Conservation (phyloP, 2,888 invertebrate species). For the Apamea anceps region DNA sequence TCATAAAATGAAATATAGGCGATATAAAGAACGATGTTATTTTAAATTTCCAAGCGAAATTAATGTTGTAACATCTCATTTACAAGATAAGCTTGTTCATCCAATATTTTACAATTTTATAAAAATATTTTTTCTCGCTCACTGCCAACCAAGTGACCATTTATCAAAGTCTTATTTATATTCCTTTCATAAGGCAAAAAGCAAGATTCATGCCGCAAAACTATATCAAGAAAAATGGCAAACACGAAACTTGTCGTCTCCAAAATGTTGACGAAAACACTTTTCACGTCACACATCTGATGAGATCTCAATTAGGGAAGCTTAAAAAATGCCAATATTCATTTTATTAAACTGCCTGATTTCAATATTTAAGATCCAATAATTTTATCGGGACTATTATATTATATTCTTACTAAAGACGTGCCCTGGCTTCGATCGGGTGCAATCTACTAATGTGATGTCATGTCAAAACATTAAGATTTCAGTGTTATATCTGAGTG, state of each 20-base stretch:
- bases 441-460: background rate
- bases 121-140: slow-evolving; percentile 37
- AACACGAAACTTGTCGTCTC: slow-evolving; percentile 5
- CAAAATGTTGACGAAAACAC: background rate
- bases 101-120: slow-evolving; percentile 54
- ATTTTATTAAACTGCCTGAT: background rate
- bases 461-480: background rate
- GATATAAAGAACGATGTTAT: background rate
- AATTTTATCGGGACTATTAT: too few relatives aligned
- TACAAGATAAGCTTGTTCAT: slow-evolving; percentile 29
- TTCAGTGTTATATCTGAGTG: background rate
- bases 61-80: slow-evolving; percentile 30
- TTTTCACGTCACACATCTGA: background rate
- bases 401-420: background rate
- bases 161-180: slow-evolving; percentile 59
- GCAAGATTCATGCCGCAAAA: slow-evolving; percentile 26
- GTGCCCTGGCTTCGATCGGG: background rate
- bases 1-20: slow-evolving; percentile 4
- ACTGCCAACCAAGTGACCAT: slow-evolving; percentile 49
- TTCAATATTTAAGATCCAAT: background rate
- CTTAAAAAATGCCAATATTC: too few relatives aligned
- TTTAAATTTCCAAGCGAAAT: slow-evolving; percentile 17
- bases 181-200: slow-evolving; percentile 45
- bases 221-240: slow-evolving; percentile 36
- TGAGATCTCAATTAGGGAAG: background rate